Evolutionary conservation across 2,113 vertebrate genomes (phyloP).

Genomic region (Procavia capensis): DNA sequence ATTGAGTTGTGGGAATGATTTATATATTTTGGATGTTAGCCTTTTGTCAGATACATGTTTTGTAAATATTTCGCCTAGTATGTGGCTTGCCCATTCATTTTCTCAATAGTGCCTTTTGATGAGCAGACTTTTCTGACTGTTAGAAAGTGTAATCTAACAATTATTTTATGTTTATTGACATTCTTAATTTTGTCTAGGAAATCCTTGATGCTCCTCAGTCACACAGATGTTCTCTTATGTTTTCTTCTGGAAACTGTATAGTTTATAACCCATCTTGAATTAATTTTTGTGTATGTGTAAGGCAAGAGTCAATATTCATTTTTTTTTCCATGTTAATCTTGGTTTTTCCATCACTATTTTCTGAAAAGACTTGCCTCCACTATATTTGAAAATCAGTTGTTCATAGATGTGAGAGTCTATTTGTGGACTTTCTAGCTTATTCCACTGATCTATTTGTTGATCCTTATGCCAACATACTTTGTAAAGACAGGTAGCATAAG

Average conservation of each 20-base stretch:
- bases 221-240: not conserved
- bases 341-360: not conserved
- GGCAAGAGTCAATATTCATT: not conserved
- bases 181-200: not conserved
- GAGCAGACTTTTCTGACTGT: not conserved
- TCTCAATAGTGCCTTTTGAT: not conserved
- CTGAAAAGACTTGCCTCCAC: not conserved
- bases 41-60: conserved; percentile 19
- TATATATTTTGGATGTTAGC: not conserved
- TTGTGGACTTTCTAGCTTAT: not conserved
- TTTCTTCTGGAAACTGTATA: conserved; percentile 24
- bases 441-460: not conserved
- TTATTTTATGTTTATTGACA: not conserved
- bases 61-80: not conserved
- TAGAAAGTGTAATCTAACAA: not conserved
- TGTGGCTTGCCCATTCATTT: not conserved
- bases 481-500: not conserved
- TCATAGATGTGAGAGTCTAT: not conserved
- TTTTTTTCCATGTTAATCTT: not conserved
- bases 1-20: conserved; percentile 4
- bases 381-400: conserved; percentile 3
- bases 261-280: not conserved
- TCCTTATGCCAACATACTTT: not conserved
- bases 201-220: not conserved
- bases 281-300: not conserved